Evolutionary conservation across 2,888 invertebrate genomes (phyloP).

Genomic region (Chydorus sphaericus): DNA sequence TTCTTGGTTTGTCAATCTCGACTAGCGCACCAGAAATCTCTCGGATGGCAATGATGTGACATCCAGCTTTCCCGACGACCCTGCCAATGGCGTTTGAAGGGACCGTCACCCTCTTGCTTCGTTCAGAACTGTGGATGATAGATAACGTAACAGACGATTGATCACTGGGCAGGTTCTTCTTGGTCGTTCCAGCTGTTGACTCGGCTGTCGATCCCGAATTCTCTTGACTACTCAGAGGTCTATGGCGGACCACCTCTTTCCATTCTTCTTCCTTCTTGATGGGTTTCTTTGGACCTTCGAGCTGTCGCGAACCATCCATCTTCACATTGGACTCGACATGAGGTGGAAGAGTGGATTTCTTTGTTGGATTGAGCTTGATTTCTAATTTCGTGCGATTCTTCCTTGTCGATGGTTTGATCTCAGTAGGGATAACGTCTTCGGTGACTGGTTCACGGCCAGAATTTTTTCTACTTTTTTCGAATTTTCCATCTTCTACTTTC

Average conservation of each 20-base stretch:
- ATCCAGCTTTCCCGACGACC: conserved; percentile 92
- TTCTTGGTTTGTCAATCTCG: conserved; percentile 90
- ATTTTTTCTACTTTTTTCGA: conserved; percentile 32
- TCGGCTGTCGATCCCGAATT: neutral
- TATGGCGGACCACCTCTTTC: conserved; percentile 68
- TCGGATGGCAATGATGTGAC: conserved; percentile 94
- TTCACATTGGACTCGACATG: no score
- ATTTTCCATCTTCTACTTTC: conserved; percentile 4
- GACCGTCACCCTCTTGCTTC: conserved; percentile 78
- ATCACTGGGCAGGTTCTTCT: neutral
- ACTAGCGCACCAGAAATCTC: conserved; percentile 95
- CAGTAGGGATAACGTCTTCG: neutral
- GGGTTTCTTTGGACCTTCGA: conserved; percentile 46
- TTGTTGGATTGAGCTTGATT: no score
- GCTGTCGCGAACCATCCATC: no score
- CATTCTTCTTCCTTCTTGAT: conserved; percentile 75
- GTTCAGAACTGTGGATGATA: conserved; percentile 15
- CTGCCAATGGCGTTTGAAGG: conserved; percentile 88
- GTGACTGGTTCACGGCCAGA: neutral
- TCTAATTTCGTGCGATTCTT: no score
- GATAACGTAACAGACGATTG: neutral
- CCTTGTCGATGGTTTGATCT: neutral
- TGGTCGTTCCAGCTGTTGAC: neutral
- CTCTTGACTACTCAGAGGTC: neutral
- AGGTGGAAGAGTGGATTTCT: no score